Conservation (phyloP, 2,797 vertebrate genomes). For the Sternarchorhynchus goeldii region DNA sequence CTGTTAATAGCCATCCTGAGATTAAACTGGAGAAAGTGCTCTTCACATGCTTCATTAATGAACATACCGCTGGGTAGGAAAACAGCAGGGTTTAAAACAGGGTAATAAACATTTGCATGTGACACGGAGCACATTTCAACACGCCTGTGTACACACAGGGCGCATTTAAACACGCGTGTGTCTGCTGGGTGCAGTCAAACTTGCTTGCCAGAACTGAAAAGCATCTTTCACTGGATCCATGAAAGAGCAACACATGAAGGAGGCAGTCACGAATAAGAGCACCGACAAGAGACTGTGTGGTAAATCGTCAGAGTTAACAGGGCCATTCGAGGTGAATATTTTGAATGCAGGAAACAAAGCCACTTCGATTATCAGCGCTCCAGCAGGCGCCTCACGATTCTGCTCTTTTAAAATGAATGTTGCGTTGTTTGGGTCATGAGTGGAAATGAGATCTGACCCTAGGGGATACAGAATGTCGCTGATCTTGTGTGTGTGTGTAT, state of each 20-base stretch:
- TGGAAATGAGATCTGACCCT: slow-evolving; percentile 65
- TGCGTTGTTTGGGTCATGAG: slow-evolving; percentile 68
- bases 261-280: slow-evolving; percentile 25
- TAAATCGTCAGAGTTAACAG: slow-evolving; percentile 25
- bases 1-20: slow-evolving; percentile 16
- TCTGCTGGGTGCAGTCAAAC: neutral
- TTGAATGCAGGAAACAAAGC: slow-evolving; percentile 31
- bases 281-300: slow-evolving; percentile 28
- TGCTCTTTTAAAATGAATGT: slow-evolving; percentile 73
- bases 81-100: neutral
- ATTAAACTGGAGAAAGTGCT: slow-evolving; percentile 27
- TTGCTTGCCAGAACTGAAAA: slow-evolving; percentile 10
- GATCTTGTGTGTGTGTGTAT: slow-evolving; percentile 19
- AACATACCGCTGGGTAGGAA: neutral
- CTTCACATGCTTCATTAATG: slow-evolving; percentile 16
- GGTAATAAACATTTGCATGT: neutral
- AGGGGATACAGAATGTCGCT: slow-evolving; percentile 63
- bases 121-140: neutral
- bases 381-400: slow-evolving; percentile 10
- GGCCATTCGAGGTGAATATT: slow-evolving; percentile 29
- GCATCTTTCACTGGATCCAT: slow-evolving; percentile 6
- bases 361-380: slow-evolving; percentile 15
- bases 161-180: slow-evolving; percentile 8
- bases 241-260: slow-evolving; percentile 10
- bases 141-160: neutral